Conservation (phyloP, 2,797 vertebrate genomes). For the Macrochelys suwanniensis region DNA sequence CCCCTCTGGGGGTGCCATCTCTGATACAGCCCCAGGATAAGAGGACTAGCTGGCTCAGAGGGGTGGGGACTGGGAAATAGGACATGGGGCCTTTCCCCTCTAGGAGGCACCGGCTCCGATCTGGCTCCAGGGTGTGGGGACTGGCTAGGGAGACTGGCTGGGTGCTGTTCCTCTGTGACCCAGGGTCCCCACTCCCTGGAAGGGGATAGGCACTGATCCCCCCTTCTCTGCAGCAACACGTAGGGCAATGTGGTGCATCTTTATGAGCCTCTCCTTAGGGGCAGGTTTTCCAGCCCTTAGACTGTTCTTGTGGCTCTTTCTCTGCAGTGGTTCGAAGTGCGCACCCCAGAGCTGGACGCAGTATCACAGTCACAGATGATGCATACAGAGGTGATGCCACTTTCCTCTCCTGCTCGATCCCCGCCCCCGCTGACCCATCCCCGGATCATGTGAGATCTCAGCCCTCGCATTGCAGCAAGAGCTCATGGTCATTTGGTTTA, state of each 20-base stretch:
- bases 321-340: background rate
- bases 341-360: background rate
- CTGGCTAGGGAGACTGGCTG: background rate
- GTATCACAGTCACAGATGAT: background rate
- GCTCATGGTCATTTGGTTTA: background rate
- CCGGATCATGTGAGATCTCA: background rate
- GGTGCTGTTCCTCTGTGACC: background rate
- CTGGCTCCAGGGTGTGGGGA: background rate
- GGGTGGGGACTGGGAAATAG: background rate
- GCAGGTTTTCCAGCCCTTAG: background rate
- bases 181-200: too few relatives aligned
- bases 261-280: background rate
- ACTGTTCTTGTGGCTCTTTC: background rate
- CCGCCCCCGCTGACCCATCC: background rate
- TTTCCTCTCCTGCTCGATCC: background rate
- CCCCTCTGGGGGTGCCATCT: background rate
- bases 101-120: background rate
- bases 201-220: background rate
- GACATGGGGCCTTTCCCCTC: background rate
- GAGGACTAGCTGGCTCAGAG: background rate
- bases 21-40: too few relatives aligned
- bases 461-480: background rate
- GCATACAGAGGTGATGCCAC: background rate
- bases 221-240: background rate
- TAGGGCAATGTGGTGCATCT: background rate